Conservation (phyloP, 2,113 vertebrate genomes). For the Catharus fuscescens region DNA sequence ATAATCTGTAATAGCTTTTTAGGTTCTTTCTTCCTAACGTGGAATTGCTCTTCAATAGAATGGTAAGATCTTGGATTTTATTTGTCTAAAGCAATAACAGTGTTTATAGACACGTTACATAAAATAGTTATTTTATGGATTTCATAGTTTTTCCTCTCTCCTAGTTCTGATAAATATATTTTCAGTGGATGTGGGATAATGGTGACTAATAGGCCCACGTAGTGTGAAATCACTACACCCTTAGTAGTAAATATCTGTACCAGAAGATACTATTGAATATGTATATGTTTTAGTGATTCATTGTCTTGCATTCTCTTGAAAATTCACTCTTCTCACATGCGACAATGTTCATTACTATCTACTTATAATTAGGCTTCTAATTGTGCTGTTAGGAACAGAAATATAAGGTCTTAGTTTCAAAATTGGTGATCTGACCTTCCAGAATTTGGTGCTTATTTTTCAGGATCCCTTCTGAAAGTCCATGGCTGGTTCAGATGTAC, state of each 20-base stretch:
- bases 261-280: neutral
- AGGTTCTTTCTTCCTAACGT: neutral
- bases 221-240: neutral
- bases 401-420: neutral
- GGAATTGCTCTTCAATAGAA: neutral
- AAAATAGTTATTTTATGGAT: neutral
- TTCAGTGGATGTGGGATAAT: neutral
- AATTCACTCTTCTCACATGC: neutral
- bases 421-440: neutral
- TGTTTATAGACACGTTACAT: neutral
- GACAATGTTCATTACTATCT: neutral
- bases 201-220: neutral
- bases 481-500: neutral
- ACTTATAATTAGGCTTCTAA: neutral
- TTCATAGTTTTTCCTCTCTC: neutral
- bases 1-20: neutral
- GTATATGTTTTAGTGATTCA: neutral
- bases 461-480: neutral
- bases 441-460: neutral
- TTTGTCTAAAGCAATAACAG: neutral
- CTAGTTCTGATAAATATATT: neutral
- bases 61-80: neutral
- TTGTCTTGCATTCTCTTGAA: neutral
- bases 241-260: neutral
- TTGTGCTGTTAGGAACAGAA: neutral